A percentile compares a stretch with the other conserved stretches of the same genome.
phyloP scores from a whole-genome alignment of 1,140 invertebrate genomes.

The Hyposmocoma kahamanoa region DNA sequence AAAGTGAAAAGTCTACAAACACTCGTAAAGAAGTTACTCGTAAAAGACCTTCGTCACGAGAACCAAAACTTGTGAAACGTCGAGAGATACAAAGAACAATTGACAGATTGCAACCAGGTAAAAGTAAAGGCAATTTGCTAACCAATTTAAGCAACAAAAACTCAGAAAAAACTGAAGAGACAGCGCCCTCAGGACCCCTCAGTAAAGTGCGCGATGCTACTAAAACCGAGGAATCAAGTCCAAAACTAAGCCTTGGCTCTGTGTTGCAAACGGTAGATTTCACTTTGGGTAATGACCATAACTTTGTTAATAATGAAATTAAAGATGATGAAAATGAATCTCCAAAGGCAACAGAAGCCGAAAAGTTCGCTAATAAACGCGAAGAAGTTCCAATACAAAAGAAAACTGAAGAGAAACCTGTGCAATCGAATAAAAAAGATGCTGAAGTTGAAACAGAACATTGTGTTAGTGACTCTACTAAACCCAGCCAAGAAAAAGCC shows the following conservation, averaged over 20 bases:
- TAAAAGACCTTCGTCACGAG: conserved; percentile 60
- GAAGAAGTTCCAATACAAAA: conserved; percentile 26
- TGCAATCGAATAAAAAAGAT: conserved; percentile 57
- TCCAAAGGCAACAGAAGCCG: conserved; percentile 22
- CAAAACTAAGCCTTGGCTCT: conserved; percentile 86
- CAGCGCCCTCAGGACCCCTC: conserved; percentile 48
- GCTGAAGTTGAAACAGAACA: conserved; percentile 57
- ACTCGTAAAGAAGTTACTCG: conserved; percentile 51
- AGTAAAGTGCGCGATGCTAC: conserved; percentile 74
- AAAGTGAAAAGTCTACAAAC: conserved; percentile 40
- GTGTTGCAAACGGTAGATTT: conserved; percentile 81
- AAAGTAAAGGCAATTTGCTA: conserved; percentile 89
- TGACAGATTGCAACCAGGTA: conserved; percentile 86
- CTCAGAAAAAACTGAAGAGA: conserved; percentile 64
- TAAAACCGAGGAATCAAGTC: conserved; percentile 77
- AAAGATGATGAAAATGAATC: conserved; percentile 33
- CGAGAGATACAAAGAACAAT: conserved; percentile 87
- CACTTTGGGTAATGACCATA: conserved; percentile 75
- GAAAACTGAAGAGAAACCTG: conserved; percentile 26
- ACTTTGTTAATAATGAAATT: conserved; percentile 71
- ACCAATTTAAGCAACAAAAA: conserved; percentile 72
- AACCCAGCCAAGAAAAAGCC: conserved; percentile 76
- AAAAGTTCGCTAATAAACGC: conserved; percentile 21
- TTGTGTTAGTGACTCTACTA: conserved; percentile 25
- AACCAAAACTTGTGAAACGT: conserved; percentile 72